Evolutionary conservation across 2,888 invertebrate genomes (phyloP).

Genomic region (Spialia ferax): DNA sequence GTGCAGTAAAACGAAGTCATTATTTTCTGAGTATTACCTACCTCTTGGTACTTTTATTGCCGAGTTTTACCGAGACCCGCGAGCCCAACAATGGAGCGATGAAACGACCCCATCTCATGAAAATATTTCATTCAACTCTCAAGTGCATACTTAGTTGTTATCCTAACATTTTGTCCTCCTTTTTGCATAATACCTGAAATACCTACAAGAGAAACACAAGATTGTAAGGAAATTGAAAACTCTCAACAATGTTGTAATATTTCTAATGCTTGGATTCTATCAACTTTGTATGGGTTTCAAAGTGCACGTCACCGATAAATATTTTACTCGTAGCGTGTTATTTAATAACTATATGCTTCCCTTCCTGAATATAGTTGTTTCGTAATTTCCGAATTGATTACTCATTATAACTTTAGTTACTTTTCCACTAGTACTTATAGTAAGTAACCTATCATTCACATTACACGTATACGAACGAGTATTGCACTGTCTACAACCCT

Average conservation of each 20-base stretch:
- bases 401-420: too few species aligned
- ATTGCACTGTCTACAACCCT: too few species aligned
- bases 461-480: too few species aligned
- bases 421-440: too few species aligned
- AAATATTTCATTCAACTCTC: conserved; percentile 6
- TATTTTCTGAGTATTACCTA: conserved; percentile 22
- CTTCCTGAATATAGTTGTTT: neutral
- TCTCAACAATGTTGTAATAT: neutral
- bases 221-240: conserved; percentile 3
- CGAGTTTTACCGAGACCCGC: neutral
- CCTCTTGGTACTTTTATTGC: neutral
- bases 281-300: conserved; percentile 4
- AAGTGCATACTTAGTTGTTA: neutral
- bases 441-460: too few species aligned
- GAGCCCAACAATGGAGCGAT: neutral
- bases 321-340: neutral
- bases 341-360: neutral
- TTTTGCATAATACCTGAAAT: neutral
- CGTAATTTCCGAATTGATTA: too few species aligned
- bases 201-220: neutral
- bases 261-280: neutral
- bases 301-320: neutral
- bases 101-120: conserved; percentile 8
- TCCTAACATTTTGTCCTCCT: neutral
- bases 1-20: conserved; percentile 1